These are phyloP conservation scores for Ochlodes sylvanus DNA, from an alignment of 2,888 invertebrate genomes.

Conservation along the genomic window DNA sequence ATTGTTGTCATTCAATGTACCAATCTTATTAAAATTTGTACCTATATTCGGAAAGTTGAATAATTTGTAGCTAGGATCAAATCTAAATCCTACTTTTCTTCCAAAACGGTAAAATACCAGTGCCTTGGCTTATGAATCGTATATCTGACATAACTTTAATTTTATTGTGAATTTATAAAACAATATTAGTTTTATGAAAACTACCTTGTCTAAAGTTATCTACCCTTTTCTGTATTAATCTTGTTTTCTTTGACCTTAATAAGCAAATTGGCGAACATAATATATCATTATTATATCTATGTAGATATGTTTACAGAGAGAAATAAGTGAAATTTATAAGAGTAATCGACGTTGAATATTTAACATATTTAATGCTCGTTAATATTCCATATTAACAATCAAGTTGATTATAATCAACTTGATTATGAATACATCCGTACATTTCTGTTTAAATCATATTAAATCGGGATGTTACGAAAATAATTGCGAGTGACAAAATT, in stretches of 20 bases:
- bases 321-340: neutral
- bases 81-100: constrained; percentile 82
- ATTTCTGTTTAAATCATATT: neutral
- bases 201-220: constrained; percentile 65
- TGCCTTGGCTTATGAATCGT: constrained; percentile 82
- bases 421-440: neutral
- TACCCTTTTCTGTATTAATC: constrained; percentile 44
- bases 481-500: neutral
- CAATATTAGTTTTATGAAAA: constrained; percentile 46
- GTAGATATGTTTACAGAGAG: neutral
- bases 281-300: neutral
- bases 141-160: constrained; percentile 73
- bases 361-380: neutral
- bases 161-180: constrained; percentile 65
- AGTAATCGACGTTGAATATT: too few species aligned
- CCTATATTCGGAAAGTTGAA: constrained; percentile 85
- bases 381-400: neutral
- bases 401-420: neutral
- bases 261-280: neutral
- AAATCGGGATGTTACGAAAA: neutral
- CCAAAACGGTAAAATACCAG: constrained; percentile 76
- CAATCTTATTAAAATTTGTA: constrained; percentile 83
- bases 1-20: constrained; percentile 85
- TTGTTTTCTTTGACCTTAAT: too few species aligned
- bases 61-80: constrained; percentile 84